Evolutionary conservation across 2,113 vertebrate genomes (phyloP), one percentile per base, ranked within the genome.

Genomic region (Rafetus swinhoei): DNA sequence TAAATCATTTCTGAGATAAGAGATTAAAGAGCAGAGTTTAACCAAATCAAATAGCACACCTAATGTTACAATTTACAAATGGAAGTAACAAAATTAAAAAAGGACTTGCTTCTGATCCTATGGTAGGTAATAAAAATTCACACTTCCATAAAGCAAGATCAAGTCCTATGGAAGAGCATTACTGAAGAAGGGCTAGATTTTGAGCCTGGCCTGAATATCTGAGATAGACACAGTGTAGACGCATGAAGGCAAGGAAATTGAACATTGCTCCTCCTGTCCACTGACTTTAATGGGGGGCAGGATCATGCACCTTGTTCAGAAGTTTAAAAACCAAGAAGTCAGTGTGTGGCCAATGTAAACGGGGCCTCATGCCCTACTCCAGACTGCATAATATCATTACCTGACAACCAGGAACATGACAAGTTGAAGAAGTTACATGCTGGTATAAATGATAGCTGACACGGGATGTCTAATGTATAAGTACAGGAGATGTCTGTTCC

Each of bases 391-490:
- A 77, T 32, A 74, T n/a, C 85, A 57, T 57, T 59, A 62, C 60
- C 18, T 86, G 82, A 92, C 95, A 95, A 95, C 94, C 85, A 95
- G 86, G 24, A 65, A 4, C 55, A 6, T 0, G 13, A 82, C 39
- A 96, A 89, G 82, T 82, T 3, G 3, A 93, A 92, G 88, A 90
- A 77, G 55, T 6, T 27, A 91, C 92, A 84, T 81, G n/a, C 82
- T 60, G 79, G 94, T 2, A 1, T 84, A n/a, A 91, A 89, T 79
- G 81, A 74, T 39, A 74, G 32, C 69, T 74, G 39, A 85, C 95
- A 92, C 84, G 82, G 24, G 19, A 32, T 4, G 39, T 89, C 81
- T 82, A 89, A 13, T 82, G 82, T 39, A 90, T 80, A 90, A 93
- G 22, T 82, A 90, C 1, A 82, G 81, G 22, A 69, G 83, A 85